A percentile compares a stretch with the other conserved stretches of the same genome.
Evolutionary conservation across 2,888 invertebrate genomes (phyloP).

Genomic region (Caenorhabditis japonica): DNA sequence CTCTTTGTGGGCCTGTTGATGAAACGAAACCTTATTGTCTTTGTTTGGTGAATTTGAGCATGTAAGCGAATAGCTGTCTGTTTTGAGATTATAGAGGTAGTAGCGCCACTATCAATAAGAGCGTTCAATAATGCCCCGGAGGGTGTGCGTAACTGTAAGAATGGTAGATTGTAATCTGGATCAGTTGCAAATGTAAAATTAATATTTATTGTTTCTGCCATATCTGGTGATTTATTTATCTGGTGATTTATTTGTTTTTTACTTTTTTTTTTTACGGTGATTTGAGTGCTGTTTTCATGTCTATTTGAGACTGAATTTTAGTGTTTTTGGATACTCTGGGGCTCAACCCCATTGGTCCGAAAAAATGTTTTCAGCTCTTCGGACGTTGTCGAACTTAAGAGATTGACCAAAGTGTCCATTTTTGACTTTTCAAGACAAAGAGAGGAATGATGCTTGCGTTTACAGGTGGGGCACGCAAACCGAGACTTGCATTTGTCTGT

Average conservation of each 20-base stretch:
- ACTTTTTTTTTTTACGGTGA: too few species aligned
- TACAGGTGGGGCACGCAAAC: background rate
- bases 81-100: too few species aligned
- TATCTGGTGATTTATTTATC: too few species aligned
- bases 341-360: conserved; percentile 1
- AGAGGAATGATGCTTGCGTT: background rate
- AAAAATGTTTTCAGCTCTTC: background rate
- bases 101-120: too few species aligned
- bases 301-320: background rate
- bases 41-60: too few species aligned
- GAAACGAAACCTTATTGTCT: conserved; percentile 4
- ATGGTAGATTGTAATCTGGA: conserved; percentile 11
- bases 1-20: background rate
- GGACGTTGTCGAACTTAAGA: background rate
- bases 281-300: background rate
- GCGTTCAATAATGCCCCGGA: too few species aligned
- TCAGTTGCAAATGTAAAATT: background rate
- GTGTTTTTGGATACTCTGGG: background rate
- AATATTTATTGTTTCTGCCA: background rate
- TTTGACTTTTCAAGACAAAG: background rate
- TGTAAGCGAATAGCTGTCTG: too few species aligned
- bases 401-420: background rate
- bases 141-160: too few species aligned
- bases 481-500: background rate
- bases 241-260: too few species aligned